These are phyloP conservation scores for Ammodytes marinus DNA, from an alignment of 2,113 vertebrate genomes.

Conservation along the genomic window DNA sequence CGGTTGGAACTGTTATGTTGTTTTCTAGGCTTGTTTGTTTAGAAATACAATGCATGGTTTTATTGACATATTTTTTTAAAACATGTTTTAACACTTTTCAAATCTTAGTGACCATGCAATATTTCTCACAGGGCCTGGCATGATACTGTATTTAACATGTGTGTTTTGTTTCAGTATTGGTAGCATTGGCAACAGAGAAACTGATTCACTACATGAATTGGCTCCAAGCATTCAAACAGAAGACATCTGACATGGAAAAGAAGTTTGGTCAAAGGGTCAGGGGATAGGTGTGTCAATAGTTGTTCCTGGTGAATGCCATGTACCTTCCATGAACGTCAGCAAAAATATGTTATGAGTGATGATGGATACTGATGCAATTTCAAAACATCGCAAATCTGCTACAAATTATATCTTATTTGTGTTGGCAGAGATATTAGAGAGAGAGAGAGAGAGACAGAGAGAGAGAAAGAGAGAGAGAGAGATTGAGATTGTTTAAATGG, in stretches of 20 bases:
- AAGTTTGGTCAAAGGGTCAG: not conserved
- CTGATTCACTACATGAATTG: not conserved
- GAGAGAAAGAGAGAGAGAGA: not conserved
- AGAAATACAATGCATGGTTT: not conserved
- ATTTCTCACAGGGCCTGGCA: not conserved
- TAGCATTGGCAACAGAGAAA: not conserved
- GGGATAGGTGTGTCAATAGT: not conserved
- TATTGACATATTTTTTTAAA: not conserved
- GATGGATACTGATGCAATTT: slow-evolving; percentile 7
- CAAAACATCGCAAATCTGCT: not conserved
- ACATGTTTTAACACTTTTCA: not conserved
- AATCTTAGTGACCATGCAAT: not conserved
- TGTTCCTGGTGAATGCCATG: not conserved
- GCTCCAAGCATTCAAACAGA: not conserved
- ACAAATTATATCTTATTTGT: slow-evolving; percentile 9
- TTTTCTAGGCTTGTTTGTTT: not conserved
- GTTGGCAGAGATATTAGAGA: not conserved
- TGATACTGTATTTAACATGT: not conserved
- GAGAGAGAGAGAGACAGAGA: too few species aligned
- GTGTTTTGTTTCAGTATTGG: not conserved
- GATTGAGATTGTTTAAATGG: not conserved
- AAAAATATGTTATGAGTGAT: not conserved
- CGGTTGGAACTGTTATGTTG: not conserved
- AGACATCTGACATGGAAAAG: not conserved
- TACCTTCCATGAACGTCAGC: not conserved